Conservation (phyloP, 2,888 invertebrate species). For the Latrodectus hesperus region DNA sequence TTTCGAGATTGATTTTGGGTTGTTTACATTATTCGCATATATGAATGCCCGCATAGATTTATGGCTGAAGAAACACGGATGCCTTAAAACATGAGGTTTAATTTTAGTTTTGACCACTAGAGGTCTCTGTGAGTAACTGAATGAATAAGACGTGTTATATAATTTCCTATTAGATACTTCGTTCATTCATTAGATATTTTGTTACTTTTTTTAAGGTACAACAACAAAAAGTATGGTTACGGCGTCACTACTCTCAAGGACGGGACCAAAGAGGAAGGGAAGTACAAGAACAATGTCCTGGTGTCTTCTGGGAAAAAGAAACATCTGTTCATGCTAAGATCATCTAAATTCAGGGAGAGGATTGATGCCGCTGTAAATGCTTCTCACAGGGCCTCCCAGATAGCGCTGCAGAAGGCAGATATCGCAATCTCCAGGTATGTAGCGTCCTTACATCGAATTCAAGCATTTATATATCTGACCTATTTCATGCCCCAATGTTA, state of each 20-base stretch:
- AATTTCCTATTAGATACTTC: too few relatives aligned
- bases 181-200: not conserved
- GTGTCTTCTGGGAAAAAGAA: slow-evolving; percentile 97
- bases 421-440: slow-evolving; percentile 93
- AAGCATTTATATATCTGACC: too few relatives aligned
- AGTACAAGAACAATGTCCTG: slow-evolving; percentile 99
- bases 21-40: too few relatives aligned
- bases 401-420: slow-evolving; percentile 97
- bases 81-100: too few relatives aligned
- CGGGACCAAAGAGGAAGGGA: slow-evolving; percentile 97
- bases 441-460: not conserved
- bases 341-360: slow-evolving; percentile 96
- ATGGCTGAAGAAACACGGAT: too few relatives aligned
- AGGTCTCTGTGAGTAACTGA: too few relatives aligned
- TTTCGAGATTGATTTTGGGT: too few relatives aligned
- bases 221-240: slow-evolving; percentile 99
- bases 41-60: too few relatives aligned
- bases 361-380: slow-evolving; percentile 97
- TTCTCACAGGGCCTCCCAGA: slow-evolving; percentile 95
- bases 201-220: slow-evolving; percentile 78
- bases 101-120: too few relatives aligned
- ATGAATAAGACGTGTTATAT: too few relatives aligned
- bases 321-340: slow-evolving; percentile 95
- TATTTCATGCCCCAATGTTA: too few relatives aligned
- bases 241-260: slow-evolving; percentile 98